These are phyloP conservation scores for Cygnus olor DNA, from an alignment of 2,797 vertebrate genomes.

Conservation along the genomic window DNA sequence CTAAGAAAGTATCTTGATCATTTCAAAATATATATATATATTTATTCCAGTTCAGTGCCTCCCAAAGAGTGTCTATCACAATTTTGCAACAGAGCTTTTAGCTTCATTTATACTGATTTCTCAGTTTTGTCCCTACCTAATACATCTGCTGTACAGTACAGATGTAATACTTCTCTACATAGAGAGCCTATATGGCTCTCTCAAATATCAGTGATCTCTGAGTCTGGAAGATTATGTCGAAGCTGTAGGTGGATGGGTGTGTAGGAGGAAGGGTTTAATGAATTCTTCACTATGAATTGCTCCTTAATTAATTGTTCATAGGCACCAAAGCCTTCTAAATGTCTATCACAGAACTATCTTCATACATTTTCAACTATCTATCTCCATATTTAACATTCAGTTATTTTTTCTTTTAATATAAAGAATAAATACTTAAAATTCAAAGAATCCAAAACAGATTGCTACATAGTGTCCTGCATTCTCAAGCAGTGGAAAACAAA, in stretches of 20 bases:
- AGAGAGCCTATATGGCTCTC: neutral
- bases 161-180: no score
- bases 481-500: neutral
- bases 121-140: neutral
- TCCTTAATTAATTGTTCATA: neutral
- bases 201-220: neutral
- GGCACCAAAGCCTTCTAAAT: constrained; percentile 3
- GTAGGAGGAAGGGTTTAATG: neutral
- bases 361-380: neutral
- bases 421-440: neutral
- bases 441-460: neutral
- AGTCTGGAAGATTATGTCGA: constrained; percentile 30
- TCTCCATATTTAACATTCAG: neutral
- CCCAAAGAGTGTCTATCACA: neutral
- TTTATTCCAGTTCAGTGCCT: neutral
- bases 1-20: neutral
- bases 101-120: neutral
- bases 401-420: constrained; percentile 12
- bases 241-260: neutral
- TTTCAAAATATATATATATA: neutral
- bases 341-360: neutral
- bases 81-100: neutral
- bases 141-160: neutral
- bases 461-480: neutral
- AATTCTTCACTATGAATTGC: neutral